A percentile compares a stretch with the other conserved stretches of the same genome.
Evolutionary conservation across 1,140 invertebrate genomes (phyloP).

Genomic region (Aplysia californica): DNA sequence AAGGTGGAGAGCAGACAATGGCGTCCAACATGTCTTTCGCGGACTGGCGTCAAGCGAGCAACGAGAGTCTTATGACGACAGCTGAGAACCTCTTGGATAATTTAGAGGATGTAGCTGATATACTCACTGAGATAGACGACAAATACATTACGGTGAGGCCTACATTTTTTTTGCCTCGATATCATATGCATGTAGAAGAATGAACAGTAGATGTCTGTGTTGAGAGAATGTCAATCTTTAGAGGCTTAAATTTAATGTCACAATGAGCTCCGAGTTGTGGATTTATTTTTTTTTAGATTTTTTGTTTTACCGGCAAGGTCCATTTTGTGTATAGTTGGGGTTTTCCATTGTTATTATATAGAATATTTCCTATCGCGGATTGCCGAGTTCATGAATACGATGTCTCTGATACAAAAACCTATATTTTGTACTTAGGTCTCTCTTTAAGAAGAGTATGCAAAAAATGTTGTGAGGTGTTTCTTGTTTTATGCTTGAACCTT

Average conservation of each 20-base stretch:
- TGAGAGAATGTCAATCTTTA: neutral
- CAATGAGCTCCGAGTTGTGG: too few species aligned
- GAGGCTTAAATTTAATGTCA: neutral
- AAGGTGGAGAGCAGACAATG: too few species aligned
- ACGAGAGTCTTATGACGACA: conserved; percentile 45
- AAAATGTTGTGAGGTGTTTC: too few species aligned
- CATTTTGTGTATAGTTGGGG: too few species aligned
- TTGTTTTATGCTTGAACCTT: too few species aligned
- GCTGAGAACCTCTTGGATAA: conserved; percentile 54
- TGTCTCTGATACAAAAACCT: too few species aligned
- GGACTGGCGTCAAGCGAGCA: conserved; percentile 18
- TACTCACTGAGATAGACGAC: conserved; percentile 52
- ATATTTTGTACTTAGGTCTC: too few species aligned
- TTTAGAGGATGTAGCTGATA: conserved; percentile 48
- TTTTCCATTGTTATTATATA: too few species aligned
- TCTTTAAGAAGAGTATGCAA: too few species aligned
- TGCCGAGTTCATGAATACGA: too few species aligned
- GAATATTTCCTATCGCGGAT: too few species aligned
- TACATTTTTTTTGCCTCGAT: neutral
- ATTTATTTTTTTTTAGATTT: neutral
- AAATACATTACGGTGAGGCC: conserved; percentile 45
- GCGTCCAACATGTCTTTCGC: neutral
- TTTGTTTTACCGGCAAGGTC: neutral
- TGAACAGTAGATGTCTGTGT: neutral
- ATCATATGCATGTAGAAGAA: neutral